These are phyloP conservation scores for Rhadina sibilatrix DNA, from an alignment of 2,113 vertebrate genomes.

Conservation along the genomic window DNA sequence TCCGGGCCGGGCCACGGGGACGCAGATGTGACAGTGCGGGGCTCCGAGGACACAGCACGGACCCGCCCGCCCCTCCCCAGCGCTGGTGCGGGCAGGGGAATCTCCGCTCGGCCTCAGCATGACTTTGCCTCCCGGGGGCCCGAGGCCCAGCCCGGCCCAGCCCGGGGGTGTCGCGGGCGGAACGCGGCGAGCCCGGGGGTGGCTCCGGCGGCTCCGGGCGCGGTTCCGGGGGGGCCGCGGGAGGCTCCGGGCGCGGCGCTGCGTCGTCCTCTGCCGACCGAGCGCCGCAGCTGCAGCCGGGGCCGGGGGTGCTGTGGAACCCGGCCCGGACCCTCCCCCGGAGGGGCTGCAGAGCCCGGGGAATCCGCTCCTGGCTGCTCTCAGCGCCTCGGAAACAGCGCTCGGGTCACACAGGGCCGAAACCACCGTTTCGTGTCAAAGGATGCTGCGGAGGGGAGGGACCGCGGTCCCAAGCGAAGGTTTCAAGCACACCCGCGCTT, in stretches of 20 bases:
- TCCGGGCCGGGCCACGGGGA: not conserved
- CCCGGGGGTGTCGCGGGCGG: not conserved
- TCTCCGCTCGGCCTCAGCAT: not conserved
- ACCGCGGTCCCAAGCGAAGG: fast-evolving
- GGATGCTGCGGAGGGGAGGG: fast-evolving
- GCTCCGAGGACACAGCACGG: not conserved
- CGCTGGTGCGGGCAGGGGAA: not conserved
- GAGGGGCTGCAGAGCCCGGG: not conserved
- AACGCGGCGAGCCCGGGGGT: no score
- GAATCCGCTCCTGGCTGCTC: not conserved
- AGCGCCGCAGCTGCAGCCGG: not conserved
- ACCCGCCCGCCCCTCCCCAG: fast-evolving
- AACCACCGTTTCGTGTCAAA: fast-evolving
- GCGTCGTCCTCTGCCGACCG: not conserved
- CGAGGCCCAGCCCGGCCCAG: not conserved
- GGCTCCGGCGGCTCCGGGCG: no score
- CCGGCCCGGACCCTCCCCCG: no score
- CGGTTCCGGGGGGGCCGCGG: not conserved
- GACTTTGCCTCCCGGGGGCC: not conserved
- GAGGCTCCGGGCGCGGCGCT: constrained; percentile 62
- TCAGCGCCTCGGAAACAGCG: not conserved
- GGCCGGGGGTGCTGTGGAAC: no score
- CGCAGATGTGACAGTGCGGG: fast-evolving
- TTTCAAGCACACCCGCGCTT: not conserved
- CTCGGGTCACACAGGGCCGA: fast-evolving